Conservation (phyloP, 2,888 invertebrate genomes). For the Teleiodes luculella region DNA sequence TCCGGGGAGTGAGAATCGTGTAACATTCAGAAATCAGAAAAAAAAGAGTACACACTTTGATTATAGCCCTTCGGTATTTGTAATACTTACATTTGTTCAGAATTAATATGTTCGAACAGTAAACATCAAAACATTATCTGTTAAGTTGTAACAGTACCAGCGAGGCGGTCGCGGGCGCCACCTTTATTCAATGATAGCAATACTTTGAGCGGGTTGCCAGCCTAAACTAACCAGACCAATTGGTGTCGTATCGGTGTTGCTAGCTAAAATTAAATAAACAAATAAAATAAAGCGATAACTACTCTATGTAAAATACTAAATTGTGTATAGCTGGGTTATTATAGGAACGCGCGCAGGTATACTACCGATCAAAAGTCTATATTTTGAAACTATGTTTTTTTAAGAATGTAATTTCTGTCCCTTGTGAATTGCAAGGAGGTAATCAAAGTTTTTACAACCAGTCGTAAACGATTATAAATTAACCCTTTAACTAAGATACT, state of each 20-base stretch:
- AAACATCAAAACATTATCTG: slow-evolving; percentile 14
- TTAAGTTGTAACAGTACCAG: slow-evolving; percentile 6
- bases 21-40: too few relatives aligned
- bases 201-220: slow-evolving; percentile 54
- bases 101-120: neutral
- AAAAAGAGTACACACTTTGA: too few relatives aligned
- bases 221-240: slow-evolving; percentile 65
- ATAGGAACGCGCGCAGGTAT: slow-evolving; percentile 24
- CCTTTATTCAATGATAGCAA: slow-evolving; percentile 49
- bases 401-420: too few relatives aligned
- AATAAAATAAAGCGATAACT: slow-evolving; percentile 34
- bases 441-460: too few relatives aligned
- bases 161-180: neutral
- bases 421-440: too few relatives aligned
- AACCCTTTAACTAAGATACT: too few relatives aligned
- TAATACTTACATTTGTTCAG: too few relatives aligned
- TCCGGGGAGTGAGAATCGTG: too few relatives aligned
- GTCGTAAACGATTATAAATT: too few relatives aligned
- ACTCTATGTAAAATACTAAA: slow-evolving; percentile 43
- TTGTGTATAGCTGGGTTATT: slow-evolving; percentile 44
- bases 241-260: slow-evolving; percentile 70
- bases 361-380: neutral
- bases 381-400: too few relatives aligned
- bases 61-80: too few relatives aligned
- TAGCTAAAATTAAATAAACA: slow-evolving; percentile 41